A percentile compares a stretch with the other conserved stretches of the same genome.
Evolutionary conservation across 2,113 vertebrate species (phyloP).

Genomic region (Gopherus evgoodei): DNA sequence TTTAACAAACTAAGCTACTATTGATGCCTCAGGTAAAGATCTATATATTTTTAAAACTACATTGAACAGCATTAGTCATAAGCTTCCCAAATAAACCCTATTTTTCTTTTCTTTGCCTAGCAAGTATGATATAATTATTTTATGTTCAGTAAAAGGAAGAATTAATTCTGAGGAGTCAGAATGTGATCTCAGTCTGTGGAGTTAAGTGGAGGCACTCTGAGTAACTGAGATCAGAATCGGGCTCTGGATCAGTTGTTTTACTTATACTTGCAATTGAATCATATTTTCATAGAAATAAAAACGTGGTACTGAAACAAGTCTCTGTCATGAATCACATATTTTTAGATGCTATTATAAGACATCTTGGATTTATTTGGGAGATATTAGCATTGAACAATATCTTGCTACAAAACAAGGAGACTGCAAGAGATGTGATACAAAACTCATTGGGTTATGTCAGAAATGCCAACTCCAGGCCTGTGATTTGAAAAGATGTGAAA

Average conservation of each 20-base stretch:
- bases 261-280: background rate
- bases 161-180: rapidly evolving
- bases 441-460: background rate
- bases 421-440: background rate
- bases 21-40: background rate
- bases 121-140: background rate
- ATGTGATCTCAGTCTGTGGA: background rate
- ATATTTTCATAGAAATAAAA: background rate
- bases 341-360: background rate
- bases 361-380: rapidly evolving
- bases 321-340: rapidly evolving
- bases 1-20: background rate
- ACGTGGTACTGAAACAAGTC: background rate
- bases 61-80: background rate
- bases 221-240: background rate
- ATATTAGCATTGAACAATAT: rapidly evolving
- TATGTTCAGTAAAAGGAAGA: background rate
- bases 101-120: background rate
- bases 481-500: background rate
- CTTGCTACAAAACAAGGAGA: background rate
- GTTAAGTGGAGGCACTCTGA: background rate
- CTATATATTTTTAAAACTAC: background rate
- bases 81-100: background rate
- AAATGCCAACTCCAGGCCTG: background rate
- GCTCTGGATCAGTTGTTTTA: background rate